Base-by-base conservation (phyloP, 2,797 vertebrate species). In the Nannoperca australis region DNA sequence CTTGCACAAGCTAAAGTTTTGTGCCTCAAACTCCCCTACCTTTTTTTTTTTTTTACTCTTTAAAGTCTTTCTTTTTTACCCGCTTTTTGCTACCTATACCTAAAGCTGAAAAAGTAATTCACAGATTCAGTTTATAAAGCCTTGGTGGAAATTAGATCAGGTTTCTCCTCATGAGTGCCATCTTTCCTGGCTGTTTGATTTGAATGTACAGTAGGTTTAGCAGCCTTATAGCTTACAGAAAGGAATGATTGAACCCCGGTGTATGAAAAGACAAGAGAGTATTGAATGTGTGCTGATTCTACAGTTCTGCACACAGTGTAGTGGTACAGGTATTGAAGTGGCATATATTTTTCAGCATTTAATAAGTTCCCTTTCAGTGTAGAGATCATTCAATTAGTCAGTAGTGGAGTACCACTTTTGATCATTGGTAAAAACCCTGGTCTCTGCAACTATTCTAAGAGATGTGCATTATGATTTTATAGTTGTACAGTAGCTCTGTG, bases 101-200 rank as follows among this genome's bases (percentile, higher is more conserved):
- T 55, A 51, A 24, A 32, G 51, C 47, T 51, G 40, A 56, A 60
- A 60, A 73, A 44, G n/a, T 51, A 51, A 40, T 34, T 22, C 45
- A 22, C 49, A 84, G 66, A 90, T 87, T 93, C 62, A 83, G 68
- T 86, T 81, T 49, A 61, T 58, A 67, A 66, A 60, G 51, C 69
- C 47, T 44, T 12, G 8, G 10, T 53, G 34, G 68, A 64, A 78
- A 60, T n/a, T 40, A 55, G 53, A 45, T 90, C 45, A 71, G n/a
- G 5, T 76, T 82, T 82, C 73, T 78, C 38, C 36, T 55, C 49
- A 7, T 27, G 9, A 65, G 14, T 65, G 8, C n/a, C 38, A 40
- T 55, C 22, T 71, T 72, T 50, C 50, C 32, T 36, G 61, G 42
- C 50, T 62, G 45, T 83, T 70, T 67, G 55, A 88, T 90, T 88